Evolutionary conservation across 2,113 vertebrate genomes (phyloP).

Genomic region (Colius striatus): DNA sequence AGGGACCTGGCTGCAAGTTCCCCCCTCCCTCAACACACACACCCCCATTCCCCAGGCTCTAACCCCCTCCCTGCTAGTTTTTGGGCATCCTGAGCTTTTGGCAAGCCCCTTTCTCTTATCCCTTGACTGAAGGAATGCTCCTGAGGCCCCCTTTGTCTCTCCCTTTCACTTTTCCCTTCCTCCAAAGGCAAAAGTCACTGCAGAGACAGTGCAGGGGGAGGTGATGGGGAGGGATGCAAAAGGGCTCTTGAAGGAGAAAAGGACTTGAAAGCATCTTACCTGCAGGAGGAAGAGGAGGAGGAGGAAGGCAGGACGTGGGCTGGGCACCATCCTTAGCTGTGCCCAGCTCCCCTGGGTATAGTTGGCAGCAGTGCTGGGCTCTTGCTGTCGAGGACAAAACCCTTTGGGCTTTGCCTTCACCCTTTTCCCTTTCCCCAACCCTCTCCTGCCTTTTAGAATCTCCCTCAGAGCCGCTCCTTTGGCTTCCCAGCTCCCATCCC

Average conservation of each 20-base stretch:
- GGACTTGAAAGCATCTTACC: constrained; percentile 40
- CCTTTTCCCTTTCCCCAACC: background rate
- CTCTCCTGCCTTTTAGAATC: constrained; percentile 3
- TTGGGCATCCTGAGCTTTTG: background rate
- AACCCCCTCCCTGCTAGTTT: background rate
- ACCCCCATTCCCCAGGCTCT: too few relatives aligned
- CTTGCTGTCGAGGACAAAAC: background rate
- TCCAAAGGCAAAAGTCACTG: constrained; percentile 19
- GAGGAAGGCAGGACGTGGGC: background rate
- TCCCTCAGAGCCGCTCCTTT: background rate
- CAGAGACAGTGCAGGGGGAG: background rate
- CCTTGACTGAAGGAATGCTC: background rate
- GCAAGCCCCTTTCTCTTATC: background rate
- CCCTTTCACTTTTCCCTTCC: constrained; percentile 10
- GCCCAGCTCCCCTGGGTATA: background rate
- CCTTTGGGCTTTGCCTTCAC: background rate
- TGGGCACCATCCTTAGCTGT: constrained; percentile 44
- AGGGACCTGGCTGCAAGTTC: background rate
- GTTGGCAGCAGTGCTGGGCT: background rate
- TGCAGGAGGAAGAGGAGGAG: background rate
- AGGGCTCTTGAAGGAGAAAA: background rate
- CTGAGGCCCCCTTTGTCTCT: background rate
- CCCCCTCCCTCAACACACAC: too few relatives aligned
- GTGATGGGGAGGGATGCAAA: background rate
- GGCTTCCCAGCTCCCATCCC: constrained; percentile 32